Evolutionary conservation across 2,888 invertebrate species (phyloP).

Genomic region (Shargacucullia verbasci): DNA sequence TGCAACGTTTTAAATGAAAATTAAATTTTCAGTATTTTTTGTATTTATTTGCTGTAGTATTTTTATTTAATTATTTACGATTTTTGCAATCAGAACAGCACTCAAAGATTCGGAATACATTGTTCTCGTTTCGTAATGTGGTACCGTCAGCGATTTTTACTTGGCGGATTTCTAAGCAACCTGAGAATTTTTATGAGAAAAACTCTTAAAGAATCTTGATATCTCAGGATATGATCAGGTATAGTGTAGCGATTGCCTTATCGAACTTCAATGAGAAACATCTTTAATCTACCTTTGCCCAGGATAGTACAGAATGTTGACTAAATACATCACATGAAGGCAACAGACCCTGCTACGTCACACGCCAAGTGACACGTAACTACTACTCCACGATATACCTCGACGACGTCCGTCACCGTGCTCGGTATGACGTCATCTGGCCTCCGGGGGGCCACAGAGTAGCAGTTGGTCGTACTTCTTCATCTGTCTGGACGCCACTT

Average conservation of each 20-base stretch:
- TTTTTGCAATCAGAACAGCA: slow-evolving; percentile 70
- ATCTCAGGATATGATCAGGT: not conserved
- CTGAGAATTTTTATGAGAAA: not conserved
- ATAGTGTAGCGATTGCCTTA: not conserved
- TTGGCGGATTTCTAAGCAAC: not conserved
- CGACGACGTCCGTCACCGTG: not conserved
- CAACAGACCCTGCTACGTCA: slow-evolving; percentile 1
- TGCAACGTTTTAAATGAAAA: slow-evolving; percentile 1
- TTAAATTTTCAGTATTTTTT: slow-evolving; percentile 26
- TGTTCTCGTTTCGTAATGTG: slow-evolving; percentile 5
- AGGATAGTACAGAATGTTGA: slow-evolving; percentile 3
- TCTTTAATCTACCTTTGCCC: not conserved
- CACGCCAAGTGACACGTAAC: slow-evolving; percentile 1
- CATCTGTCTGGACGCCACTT: slow-evolving; percentile 79
- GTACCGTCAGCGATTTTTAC: not conserved
- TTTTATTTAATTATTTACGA: slow-evolving; percentile 24
- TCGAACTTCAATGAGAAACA: not conserved
- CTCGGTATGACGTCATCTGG: slow-evolving; percentile 61
- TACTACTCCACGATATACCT: slow-evolving; percentile 7
- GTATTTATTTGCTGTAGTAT: slow-evolving; percentile 16
- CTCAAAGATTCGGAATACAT: slow-evolving; percentile 70
- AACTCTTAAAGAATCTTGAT: no score
- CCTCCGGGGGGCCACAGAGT: slow-evolving; percentile 54
- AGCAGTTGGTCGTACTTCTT: slow-evolving; percentile 79
- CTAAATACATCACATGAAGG: not conserved